phyloP scores from a whole-genome alignment of 2,888 invertebrate genomes.

The Lithophane semibrunnea region DNA sequence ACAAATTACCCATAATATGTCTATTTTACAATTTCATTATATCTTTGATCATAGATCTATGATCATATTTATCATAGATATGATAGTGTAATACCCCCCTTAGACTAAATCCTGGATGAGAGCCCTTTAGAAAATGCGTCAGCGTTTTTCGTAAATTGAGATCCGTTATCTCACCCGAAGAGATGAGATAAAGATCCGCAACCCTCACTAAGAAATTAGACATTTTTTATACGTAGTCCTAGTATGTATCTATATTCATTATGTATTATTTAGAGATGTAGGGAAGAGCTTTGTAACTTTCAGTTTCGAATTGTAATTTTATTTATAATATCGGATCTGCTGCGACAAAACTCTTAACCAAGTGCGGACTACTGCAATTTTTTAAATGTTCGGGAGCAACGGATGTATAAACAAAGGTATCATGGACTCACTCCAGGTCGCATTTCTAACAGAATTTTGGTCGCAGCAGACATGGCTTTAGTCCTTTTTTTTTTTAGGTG shows the following conservation, averaged over 20 bases:
- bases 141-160: constrained; percentile 48
- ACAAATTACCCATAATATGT: no score
- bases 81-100: background rate
- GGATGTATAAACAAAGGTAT: background rate
- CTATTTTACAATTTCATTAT: no score
- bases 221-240: background rate
- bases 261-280: background rate
- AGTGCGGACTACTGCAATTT: background rate
- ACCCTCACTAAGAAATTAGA: constrained; percentile 22
- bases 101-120: background rate
- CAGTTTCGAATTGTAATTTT: background rate
- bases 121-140: constrained; percentile 27
- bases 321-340: background rate
- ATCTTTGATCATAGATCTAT: no score
- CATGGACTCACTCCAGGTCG: background rate
- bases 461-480: background rate
- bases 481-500: no score
- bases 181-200: constrained; percentile 10
- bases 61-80: no score
- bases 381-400: background rate
- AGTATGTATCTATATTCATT: background rate
- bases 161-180: constrained; percentile 27
- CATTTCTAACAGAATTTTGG: background rate
- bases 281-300: background rate
- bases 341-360: background rate